phyloP scores from a whole-genome alignment of 2,113 vertebrate genomes.

The Chaetodon auriga region DNA sequence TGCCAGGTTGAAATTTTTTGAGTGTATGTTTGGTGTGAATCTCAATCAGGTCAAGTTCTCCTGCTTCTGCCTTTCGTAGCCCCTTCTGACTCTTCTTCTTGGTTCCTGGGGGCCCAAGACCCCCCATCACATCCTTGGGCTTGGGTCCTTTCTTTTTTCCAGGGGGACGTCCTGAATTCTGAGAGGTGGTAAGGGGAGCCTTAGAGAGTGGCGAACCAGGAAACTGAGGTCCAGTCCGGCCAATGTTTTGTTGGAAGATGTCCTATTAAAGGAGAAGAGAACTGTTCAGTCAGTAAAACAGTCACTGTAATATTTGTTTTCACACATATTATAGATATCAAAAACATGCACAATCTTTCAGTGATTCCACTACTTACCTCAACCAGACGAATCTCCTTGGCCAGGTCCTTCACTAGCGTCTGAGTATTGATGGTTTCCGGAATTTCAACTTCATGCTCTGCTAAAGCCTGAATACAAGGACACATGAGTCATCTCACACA shows the following conservation, averaged over 20 bases:
- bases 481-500: conserved; percentile 7
- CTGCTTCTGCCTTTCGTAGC: conserved; percentile 82
- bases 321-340: neutral
- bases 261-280: conserved; percentile 79
- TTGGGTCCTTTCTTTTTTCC: conserved; percentile 90
- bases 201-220: conserved; percentile 85
- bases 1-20: conserved; percentile 86
- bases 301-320: neutral
- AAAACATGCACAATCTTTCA: neutral
- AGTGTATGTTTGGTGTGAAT: conserved; percentile 90
- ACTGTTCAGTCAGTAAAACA: neutral
- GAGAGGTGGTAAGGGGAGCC: conserved; percentile 82
- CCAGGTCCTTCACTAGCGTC: conserved; percentile 92
- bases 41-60: conserved; percentile 90
- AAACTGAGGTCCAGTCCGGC: conserved; percentile 87
- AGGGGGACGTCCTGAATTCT: conserved; percentile 83
- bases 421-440: conserved; percentile 91
- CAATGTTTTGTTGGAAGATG: conserved; percentile 92
- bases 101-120: conserved; percentile 68
- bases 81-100: conserved; percentile 89
- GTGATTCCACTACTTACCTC: conserved; percentile 83
- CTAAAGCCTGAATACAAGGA: conserved; percentile 82
- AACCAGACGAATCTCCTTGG: conserved; percentile 93
- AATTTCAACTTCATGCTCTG: conserved; percentile 92
- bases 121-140: conserved; percentile 83